These are phyloP conservation scores for Megaceryle maxima DNA, from an alignment of 2,113 vertebrate species.

Conservation along the genomic window DNA sequence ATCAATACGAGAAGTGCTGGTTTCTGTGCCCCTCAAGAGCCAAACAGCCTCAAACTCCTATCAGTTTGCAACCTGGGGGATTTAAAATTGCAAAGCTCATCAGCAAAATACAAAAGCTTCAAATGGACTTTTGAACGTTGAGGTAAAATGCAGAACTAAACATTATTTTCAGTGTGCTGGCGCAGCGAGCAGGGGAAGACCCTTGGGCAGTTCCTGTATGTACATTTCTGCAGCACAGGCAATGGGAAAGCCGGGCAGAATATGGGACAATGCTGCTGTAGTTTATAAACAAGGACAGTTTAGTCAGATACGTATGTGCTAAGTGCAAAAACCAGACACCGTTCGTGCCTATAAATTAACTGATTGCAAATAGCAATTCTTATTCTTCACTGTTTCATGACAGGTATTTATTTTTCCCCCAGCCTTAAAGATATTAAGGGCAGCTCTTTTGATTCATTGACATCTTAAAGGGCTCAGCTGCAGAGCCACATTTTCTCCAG, in stretches of 20 bases:
- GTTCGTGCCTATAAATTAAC: neutral
- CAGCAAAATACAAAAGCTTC: neutral
- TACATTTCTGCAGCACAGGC: accelerated
- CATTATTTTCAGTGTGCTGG: neutral
- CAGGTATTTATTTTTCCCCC: neutral
- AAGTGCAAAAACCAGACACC: neutral
- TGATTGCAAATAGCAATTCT: neutral
- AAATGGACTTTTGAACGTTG: neutral
- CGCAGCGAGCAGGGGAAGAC: neutral
- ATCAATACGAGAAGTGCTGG: neutral
- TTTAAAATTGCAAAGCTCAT: neutral
- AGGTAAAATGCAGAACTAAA: neutral
- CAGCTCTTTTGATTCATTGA: neutral
- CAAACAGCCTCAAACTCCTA: neutral
- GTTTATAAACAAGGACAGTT: neutral
- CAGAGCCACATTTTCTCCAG: neutral
- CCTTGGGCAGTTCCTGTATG: neutral
- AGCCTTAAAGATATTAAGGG: neutral
- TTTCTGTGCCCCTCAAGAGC: neutral
- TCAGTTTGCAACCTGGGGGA: neutral
- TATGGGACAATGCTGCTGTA: neutral
- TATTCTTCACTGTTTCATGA: neutral
- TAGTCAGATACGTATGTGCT: neutral
- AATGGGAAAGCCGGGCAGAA: neutral
- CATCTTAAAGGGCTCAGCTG: neutral